A percentile compares a stretch with the other conserved stretches of the same genome.
Evolutionary conservation across 2,888 invertebrate genomes (phyloP).

Genomic region (Spisula solida): DNA sequence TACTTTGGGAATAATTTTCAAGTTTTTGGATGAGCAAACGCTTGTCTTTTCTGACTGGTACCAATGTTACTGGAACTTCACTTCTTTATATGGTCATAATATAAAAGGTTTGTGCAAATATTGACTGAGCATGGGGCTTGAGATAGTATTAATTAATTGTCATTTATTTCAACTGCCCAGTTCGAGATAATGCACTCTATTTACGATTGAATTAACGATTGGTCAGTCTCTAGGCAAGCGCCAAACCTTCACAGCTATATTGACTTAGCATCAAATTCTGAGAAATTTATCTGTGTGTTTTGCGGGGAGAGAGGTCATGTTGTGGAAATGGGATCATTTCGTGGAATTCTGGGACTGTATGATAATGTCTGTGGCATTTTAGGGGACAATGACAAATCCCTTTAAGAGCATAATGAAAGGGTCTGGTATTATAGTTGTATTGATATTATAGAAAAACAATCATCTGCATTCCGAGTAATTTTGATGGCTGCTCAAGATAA

Average conservation of each 20-base stretch:
- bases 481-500: conserved; percentile 30
- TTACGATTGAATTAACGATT: conserved; percentile 34
- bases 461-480: conserved; percentile 32
- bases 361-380: conserved; percentile 41
- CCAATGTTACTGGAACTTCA: neutral
- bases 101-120: conserved; percentile 45
- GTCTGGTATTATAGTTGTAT: neutral
- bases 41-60: neutral
- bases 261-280: conserved; percentile 49
- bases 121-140: conserved; percentile 37
- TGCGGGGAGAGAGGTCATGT: conserved; percentile 40
- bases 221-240: conserved; percentile 23
- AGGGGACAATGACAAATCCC: conserved; percentile 29
- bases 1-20: neutral
- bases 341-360: conserved; percentile 33
- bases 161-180: conserved; percentile 60
- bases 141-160: conserved; percentile 62
- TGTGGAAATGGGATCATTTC: conserved; percentile 28
- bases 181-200: conserved; percentile 60
- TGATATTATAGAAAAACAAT: conserved; percentile 39
- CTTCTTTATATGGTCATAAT: conserved; percentile 50
- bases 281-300: conserved; percentile 49
- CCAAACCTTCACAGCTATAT: conserved; percentile 24
- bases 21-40: neutral
- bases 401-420: conserved; percentile 24